A percentile compares a stretch with the other conserved stretches of the same genome.
Conservation (phyloP, 2,113 vertebrate species). For the Sinocyclocheilus grahami region DNA sequence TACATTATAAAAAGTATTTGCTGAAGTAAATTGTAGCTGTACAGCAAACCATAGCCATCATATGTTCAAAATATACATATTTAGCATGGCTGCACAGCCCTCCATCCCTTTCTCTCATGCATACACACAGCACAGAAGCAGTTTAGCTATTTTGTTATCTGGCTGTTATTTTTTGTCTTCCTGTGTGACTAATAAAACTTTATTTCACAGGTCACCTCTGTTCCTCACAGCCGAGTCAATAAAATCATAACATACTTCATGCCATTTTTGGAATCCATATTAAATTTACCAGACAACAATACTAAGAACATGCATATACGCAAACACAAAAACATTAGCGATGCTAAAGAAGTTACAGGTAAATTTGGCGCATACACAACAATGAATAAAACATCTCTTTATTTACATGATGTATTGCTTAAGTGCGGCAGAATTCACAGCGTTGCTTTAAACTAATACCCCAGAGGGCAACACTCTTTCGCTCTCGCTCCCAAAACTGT, state of each 20-base stretch:
- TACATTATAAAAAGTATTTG: too few relatives aligned
- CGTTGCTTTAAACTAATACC: constrained; percentile 69
- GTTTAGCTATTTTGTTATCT: constrained; percentile 25
- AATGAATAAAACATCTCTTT: constrained; percentile 77
- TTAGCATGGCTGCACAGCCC: not conserved
- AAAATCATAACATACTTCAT: constrained; percentile 45
- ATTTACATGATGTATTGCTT: constrained; percentile 76
- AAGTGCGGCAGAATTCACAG: constrained; percentile 67
- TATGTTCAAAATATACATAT: too few relatives aligned
- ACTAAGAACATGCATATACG: not conserved
- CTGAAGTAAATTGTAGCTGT: too few relatives aligned
- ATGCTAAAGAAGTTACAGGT: constrained; percentile 61
- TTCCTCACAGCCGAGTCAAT: constrained; percentile 48
- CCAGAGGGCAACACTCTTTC: constrained; percentile 47
- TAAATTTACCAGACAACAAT: constrained; percentile 49
- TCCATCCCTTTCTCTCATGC: not conserved
- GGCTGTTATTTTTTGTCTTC: constrained; percentile 31
- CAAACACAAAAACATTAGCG: constrained; percentile 23
- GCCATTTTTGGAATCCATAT: constrained; percentile 4
- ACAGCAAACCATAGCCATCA: too few relatives aligned
- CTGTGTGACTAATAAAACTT: constrained; percentile 38
- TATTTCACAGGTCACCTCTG: constrained; percentile 42
- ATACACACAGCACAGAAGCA: not conserved
- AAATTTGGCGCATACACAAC: constrained; percentile 33
- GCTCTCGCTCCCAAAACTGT: constrained; percentile 65